Conservation (phyloP, 2,888 invertebrate genomes). For the Apamea crenata region DNA sequence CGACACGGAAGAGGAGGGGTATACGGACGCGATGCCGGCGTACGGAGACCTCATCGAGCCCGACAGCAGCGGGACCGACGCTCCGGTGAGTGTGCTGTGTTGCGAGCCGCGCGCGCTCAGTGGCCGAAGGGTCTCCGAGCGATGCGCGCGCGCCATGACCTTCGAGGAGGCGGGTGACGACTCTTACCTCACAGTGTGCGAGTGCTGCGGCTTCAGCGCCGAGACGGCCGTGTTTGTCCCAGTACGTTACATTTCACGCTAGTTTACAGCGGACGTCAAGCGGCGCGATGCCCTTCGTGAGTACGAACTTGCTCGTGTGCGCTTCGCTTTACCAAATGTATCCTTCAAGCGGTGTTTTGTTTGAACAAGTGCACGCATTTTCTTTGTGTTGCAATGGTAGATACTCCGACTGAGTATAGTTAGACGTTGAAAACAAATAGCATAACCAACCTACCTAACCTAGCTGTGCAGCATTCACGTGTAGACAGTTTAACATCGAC, state of each 20-base stretch:
- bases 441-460: not conserved
- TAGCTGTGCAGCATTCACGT: not conserved
- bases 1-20: slow-evolving; percentile 88
- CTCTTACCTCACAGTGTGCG: slow-evolving; percentile 88
- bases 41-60: slow-evolving; percentile 90
- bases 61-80: slow-evolving; percentile 77
- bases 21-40: slow-evolving; percentile 87
- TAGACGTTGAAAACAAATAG: slow-evolving; percentile 15
- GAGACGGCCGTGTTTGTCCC: slow-evolving; percentile 87
- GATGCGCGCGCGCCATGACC: slow-evolving; percentile 90
- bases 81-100: slow-evolving; percentile 80
- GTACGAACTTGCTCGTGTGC: slow-evolving; percentile 84
- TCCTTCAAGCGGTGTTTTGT: slow-evolving; percentile 64
- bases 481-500: slow-evolving; percentile 14
- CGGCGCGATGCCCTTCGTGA: slow-evolving; percentile 88
- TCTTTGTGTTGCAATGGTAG: slow-evolving; percentile 48
- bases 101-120: slow-evolving; percentile 72
- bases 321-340: slow-evolving; percentile 70
- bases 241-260: slow-evolving; percentile 89
- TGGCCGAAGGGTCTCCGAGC: slow-evolving; percentile 81
- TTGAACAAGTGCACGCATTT: slow-evolving; percentile 76
- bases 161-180: slow-evolving; percentile 88
- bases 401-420: slow-evolving; percentile 13
- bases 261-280: slow-evolving; percentile 83
- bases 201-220: slow-evolving; percentile 90